Conservation (phyloP, 2,113 vertebrate genomes). For the Aspiorhynchus laticeps region DNA sequence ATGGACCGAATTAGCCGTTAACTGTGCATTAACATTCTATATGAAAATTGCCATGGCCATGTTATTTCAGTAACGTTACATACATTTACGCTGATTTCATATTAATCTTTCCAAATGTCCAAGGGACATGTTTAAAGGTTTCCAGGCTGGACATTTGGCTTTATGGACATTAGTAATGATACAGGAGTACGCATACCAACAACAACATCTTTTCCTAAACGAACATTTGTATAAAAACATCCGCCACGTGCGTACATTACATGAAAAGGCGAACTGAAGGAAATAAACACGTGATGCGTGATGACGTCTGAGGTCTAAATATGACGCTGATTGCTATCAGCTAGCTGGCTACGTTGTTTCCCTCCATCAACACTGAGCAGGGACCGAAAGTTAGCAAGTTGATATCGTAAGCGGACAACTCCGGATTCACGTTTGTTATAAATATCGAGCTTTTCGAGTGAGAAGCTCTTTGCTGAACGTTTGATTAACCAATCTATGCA, state of each 20-base stretch:
- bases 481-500: neutral
- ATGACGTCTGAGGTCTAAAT: slow-evolving; percentile 14
- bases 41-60: too few relatives aligned
- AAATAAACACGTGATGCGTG: neutral
- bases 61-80: too few relatives aligned
- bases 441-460: neutral
- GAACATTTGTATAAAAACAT: neutral
- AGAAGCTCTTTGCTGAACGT: neutral
- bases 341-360: slow-evolving; percentile 29
- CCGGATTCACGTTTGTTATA: neutral
- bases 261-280: neutral
- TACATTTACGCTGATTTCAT: neutral
- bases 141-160: neutral
- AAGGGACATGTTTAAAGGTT: neutral
- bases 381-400: slow-evolving; percentile 9
- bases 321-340: slow-evolving; percentile 1
- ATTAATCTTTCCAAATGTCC: neutral
- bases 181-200: neutral
- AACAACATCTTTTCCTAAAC: neutral
- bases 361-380: slow-evolving; percentile 45
- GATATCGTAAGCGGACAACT: neutral
- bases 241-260: neutral
- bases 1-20: neutral
- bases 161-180: neutral
- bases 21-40: neutral